phyloP scores from a whole-genome alignment of 1,140 invertebrate genomes.

The Drosophila serrata region DNA sequence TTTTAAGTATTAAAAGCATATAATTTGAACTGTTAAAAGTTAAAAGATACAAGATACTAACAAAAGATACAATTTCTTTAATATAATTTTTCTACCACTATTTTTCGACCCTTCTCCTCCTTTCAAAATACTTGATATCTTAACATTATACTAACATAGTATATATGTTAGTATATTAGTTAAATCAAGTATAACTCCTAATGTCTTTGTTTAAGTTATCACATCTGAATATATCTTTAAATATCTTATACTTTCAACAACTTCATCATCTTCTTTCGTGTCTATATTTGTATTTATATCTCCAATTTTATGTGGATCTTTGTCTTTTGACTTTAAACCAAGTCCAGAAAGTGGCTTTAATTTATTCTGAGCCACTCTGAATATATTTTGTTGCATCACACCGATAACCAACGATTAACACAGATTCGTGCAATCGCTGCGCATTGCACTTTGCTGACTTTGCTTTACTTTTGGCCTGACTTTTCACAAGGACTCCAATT shows the following conservation, averaged over 20 bases:
- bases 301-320: not conserved
- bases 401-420: not conserved
- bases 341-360: not conserved
- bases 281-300: not conserved
- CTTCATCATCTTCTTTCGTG: not conserved
- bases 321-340: not conserved
- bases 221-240: not conserved
- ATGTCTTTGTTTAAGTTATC: too few relatives aligned
- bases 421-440: conserved; percentile 12
- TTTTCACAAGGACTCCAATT: conserved; percentile 15
- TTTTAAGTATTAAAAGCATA: too few relatives aligned
- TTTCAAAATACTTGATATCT: not conserved
- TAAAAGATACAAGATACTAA: too few relatives aligned
- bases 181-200: too few relatives aligned
- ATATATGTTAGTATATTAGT: too few relatives aligned
- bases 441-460: conserved; percentile 52
- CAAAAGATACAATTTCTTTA: not conserved
- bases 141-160: too few relatives aligned
- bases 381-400: not conserved
- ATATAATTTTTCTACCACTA: too few relatives aligned
- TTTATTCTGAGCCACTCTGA: not conserved
- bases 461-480: conserved; percentile 32
- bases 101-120: not conserved
- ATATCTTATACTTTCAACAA: not conserved
- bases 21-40: too few relatives aligned